A percentile compares a stretch with the other conserved stretches of the same genome.
These are phyloP conservation scores for Syrmaticus mikado DNA, from an alignment of 2,113 vertebrate species.

Conservation along the genomic window DNA sequence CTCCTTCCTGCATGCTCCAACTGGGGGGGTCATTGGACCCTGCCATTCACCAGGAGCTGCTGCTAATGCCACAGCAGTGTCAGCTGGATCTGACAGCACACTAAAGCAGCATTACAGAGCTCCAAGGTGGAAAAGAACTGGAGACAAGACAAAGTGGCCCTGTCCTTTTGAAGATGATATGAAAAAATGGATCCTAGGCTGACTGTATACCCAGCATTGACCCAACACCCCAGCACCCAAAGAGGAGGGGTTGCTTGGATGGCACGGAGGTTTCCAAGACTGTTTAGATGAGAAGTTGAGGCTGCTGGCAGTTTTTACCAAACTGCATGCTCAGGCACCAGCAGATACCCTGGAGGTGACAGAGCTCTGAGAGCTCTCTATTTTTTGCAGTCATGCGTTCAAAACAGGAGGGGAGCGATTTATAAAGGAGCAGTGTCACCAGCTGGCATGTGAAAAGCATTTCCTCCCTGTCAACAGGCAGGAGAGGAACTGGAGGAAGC, in stretches of 20 bases:
- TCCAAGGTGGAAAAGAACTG: background rate
- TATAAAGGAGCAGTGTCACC: constrained; percentile 70
- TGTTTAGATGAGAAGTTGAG: background rate
- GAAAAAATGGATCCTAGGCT: background rate
- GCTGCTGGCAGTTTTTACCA: background rate
- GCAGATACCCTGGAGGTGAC: background rate
- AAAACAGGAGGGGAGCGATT: constrained; percentile 20
- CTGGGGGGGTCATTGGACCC: background rate
- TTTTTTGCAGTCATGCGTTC: background rate
- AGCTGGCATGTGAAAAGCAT: constrained; percentile 62
- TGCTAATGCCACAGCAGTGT: background rate
- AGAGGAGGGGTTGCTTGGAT: background rate
- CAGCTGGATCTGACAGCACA: background rate
- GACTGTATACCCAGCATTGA: background rate
- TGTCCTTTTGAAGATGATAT: background rate
- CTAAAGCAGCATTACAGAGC: background rate
- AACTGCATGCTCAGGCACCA: background rate
- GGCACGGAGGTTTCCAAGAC: background rate
- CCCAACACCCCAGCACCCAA: background rate
- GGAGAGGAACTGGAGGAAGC: background rate
- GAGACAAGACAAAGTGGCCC: background rate
- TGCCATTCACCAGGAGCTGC: too few relatives aligned
- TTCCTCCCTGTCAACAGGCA: background rate
- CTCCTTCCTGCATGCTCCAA: background rate
- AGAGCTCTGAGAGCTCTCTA: background rate